Evolutionary conservation across 2,888 invertebrate genomes (phyloP).

Genomic region (Zaprionus obscuricornis): DNA sequence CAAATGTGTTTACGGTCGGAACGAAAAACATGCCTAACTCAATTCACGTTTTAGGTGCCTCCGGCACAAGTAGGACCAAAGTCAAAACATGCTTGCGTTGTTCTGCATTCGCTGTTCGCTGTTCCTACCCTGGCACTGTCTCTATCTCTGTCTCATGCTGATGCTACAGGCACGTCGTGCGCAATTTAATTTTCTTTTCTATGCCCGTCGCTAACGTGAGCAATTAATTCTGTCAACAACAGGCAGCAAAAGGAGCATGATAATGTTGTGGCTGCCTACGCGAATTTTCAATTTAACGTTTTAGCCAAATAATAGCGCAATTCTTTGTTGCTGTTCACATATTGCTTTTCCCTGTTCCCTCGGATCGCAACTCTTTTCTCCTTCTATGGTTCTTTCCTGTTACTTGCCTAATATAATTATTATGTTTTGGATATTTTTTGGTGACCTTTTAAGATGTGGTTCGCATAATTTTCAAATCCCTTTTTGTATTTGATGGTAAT

Average conservation of each 20-base stretch:
- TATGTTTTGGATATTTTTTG: conserved; percentile 33
- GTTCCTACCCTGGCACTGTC: no score
- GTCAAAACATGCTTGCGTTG: no score
- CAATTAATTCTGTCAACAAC: conserved; percentile 74
- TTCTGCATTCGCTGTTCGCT: neutral
- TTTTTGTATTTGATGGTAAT: conserved; percentile 17
- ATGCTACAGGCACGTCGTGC: conserved; percentile 33
- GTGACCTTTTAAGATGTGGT: conserved; percentile 33
- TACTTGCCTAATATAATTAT: conserved; percentile 44
- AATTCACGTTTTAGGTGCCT: conserved; percentile 32
- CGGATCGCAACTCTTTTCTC: conserved; percentile 16
- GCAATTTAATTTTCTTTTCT: conserved; percentile 59
- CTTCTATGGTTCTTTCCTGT: conserved; percentile 2
- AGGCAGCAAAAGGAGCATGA: conserved; percentile 20
- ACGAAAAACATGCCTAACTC: conserved; percentile 46
- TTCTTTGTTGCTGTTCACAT: conserved; percentile 10
- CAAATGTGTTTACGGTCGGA: conserved; percentile 43
- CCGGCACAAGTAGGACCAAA: conserved; percentile 24
- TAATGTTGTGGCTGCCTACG: conserved; percentile 29
- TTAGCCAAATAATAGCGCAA: conserved; percentile 8
- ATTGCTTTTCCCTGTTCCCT: neutral
- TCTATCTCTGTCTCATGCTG: neutral
- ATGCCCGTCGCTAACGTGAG: conserved; percentile 55
- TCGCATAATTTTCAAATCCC: conserved; percentile 40
- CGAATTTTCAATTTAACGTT: conserved; percentile 32